Evolutionary conservation across 2,888 invertebrate species (phyloP).

Genomic region (Archips crataeganus): DNA sequence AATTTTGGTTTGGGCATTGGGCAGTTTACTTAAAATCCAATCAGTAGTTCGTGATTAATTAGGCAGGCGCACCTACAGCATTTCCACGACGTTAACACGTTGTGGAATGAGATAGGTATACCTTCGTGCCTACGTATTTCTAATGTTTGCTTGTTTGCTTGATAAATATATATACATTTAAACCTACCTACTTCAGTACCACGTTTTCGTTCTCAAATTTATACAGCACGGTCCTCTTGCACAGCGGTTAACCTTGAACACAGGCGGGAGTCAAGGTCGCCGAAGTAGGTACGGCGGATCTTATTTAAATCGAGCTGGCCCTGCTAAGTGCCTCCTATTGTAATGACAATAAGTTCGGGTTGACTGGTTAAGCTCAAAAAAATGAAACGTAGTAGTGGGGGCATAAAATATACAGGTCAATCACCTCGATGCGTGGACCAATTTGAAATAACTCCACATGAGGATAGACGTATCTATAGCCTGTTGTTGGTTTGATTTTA

Average conservation of each 20-base stretch:
- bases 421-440: slow-evolving; percentile 74
- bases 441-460: slow-evolving; percentile 67
- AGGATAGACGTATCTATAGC: slow-evolving; percentile 52
- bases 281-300: slow-evolving; percentile 51
- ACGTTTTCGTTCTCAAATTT: slow-evolving; percentile 43
- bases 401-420: slow-evolving; percentile 65
- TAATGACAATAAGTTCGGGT: slow-evolving; percentile 74
- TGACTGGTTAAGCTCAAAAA: slow-evolving; percentile 68
- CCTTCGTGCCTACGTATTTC: background rate
- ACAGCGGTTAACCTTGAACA: slow-evolving; percentile 69
- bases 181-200: slow-evolving; percentile 7
- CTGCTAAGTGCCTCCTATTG: slow-evolving; percentile 69
- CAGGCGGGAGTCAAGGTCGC: slow-evolving; percentile 73
- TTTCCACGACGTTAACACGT: background rate
- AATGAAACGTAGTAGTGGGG: slow-evolving; percentile 62
- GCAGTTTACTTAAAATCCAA: too few relatives aligned
- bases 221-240: slow-evolving; percentile 47
- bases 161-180: background rate
- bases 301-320: slow-evolving; percentile 60
- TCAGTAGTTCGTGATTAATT: too few relatives aligned
- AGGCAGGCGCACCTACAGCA: background rate
- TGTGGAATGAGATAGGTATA: too few relatives aligned
- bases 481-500: background rate
- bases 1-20: too few relatives aligned
- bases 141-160: slow-evolving; percentile 7